Evolutionary conservation across 2,113 vertebrate species (phyloP).

Genomic region (Petaurus breviceps): DNA sequence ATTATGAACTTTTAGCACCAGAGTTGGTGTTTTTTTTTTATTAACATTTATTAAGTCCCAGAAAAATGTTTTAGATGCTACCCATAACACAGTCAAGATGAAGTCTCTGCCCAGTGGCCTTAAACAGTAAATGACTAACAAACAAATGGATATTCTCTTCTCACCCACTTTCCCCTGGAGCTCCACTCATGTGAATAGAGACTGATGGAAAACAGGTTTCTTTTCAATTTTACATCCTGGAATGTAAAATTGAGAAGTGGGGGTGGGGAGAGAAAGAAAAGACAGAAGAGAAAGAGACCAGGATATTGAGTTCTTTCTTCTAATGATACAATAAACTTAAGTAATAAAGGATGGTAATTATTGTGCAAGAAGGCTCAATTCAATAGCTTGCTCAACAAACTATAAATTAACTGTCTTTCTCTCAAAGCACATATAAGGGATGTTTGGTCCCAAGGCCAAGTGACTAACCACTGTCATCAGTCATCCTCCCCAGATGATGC

Average conservation of each 20-base stretch:
- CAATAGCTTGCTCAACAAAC: conserved; percentile 20
- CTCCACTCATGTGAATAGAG: conserved; percentile 52
- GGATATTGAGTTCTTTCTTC: conserved; percentile 55
- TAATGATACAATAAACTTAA: conserved; percentile 60
- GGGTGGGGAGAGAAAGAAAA: conserved; percentile 48
- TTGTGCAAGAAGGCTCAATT: conserved; percentile 21
- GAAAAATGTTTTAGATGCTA: background rate
- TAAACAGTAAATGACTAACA: background rate
- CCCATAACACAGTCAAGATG: background rate
- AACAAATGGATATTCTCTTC: conserved; percentile 22
- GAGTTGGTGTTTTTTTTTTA: background rate
- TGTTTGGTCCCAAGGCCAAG: background rate
- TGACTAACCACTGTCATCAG: background rate
- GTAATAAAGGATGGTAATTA: conserved; percentile 53
- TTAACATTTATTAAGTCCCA: background rate
- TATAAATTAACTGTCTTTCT: background rate
- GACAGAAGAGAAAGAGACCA: background rate
- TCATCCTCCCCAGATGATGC: conserved; percentile 19
- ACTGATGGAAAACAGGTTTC: conserved; percentile 74
- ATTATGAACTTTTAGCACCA: background rate
- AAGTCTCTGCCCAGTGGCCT: background rate
- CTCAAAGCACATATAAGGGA: background rate
- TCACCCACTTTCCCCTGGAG: conserved; percentile 37
- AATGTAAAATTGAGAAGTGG: conserved; percentile 51
- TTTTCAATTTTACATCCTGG: conserved; percentile 55